Percentiles rank a stretch among this genome's conserved stretches.
These are phyloP conservation scores for Dasypolia templi DNA, from an alignment of 2,888 invertebrate genomes.

Conservation along the genomic window DNA sequence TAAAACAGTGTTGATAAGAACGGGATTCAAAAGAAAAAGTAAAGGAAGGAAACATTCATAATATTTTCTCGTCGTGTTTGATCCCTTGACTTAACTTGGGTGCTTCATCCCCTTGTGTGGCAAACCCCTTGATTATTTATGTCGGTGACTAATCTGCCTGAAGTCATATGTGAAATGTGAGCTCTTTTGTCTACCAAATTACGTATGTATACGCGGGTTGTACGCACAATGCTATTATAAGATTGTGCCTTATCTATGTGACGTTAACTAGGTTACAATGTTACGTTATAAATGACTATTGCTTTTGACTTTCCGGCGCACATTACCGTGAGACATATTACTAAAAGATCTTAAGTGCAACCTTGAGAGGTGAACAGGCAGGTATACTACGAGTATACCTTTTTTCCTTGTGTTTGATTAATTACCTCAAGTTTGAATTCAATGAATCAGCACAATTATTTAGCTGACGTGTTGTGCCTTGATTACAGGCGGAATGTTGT, in stretches of 20 bases:
- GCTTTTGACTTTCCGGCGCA: conserved; percentile 15
- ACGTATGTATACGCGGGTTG: conserved; percentile 16
- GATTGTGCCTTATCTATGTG: conserved; percentile 20
- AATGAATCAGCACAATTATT: conserved; percentile 39
- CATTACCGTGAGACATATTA: conserved; percentile 13
- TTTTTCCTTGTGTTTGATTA: conserved; percentile 43
- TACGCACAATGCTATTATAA: conserved; percentile 11
- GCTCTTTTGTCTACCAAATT: conserved; percentile 46
- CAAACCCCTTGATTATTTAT: conserved; percentile 65
- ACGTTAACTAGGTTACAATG: conserved; percentile 23
- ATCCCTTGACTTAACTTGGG: conserved; percentile 60
- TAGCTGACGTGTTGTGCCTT: conserved; percentile 26
- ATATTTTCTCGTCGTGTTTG: conserved; percentile 43
- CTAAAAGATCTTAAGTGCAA: conserved; percentile 1
- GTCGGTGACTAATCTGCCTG: conserved; percentile 60
- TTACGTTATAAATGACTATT: conserved; percentile 35
- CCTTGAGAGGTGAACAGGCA: not conserved
- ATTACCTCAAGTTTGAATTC: conserved; percentile 47
- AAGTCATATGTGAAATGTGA: conserved; percentile 48
- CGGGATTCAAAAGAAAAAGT: conserved; percentile 43
- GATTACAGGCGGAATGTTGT: conserved; percentile 10
- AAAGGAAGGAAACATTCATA: conserved; percentile 29
- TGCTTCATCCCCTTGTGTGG: conserved; percentile 51
- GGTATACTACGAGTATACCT: not conserved
- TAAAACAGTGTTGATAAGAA: conserved; percentile 28